A percentile compares a stretch with the other conserved stretches of the same genome.
Conservation (phyloP, 2,113 vertebrate species). For the Dolichotis patagonum region DNA sequence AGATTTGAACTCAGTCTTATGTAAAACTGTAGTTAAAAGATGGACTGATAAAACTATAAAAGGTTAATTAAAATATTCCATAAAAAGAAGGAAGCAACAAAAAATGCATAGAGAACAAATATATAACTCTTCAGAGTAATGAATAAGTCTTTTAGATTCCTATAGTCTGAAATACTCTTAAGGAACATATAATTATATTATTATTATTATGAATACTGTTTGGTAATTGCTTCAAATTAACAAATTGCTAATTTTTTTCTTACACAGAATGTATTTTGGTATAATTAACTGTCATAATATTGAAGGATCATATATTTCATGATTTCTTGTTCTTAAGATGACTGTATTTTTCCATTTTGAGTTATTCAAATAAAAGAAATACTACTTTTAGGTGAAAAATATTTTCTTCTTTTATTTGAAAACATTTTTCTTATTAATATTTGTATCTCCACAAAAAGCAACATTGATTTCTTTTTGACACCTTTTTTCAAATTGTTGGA, state of each 20-base stretch:
- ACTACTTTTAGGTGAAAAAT: conserved; percentile 28
- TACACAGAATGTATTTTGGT: background rate
- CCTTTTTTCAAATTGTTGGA: background rate
- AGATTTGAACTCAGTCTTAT: conserved; percentile 63
- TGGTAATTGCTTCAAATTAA: conserved; percentile 55
- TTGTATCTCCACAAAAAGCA: background rate
- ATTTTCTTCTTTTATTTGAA: background rate
- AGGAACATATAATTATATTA: conserved; percentile 30
- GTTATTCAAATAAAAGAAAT: conserved; percentile 40
- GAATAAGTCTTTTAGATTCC: background rate
- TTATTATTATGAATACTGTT: conserved; percentile 55
- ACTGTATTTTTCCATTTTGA: conserved; percentile 2
- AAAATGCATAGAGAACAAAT: conserved; percentile 58
- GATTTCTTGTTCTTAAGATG: background rate
- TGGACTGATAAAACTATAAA: conserved; percentile 34
- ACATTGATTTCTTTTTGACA: background rate
- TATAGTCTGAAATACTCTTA: conserved; percentile 8
- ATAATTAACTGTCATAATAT: conserved; percentile 45
- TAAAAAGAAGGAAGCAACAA: conserved; percentile 30
- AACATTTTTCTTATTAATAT: conserved; percentile 21
- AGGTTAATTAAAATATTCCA: conserved; percentile 56
- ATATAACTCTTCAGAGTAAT: conserved; percentile 57
- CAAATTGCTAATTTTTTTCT: conserved; percentile 44
- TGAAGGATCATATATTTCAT: background rate
- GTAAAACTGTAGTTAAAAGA: conserved; percentile 44